These are phyloP conservation scores for Mormyrus lacerda DNA, from an alignment of 2,113 vertebrate species.

Conservation along the genomic window DNA sequence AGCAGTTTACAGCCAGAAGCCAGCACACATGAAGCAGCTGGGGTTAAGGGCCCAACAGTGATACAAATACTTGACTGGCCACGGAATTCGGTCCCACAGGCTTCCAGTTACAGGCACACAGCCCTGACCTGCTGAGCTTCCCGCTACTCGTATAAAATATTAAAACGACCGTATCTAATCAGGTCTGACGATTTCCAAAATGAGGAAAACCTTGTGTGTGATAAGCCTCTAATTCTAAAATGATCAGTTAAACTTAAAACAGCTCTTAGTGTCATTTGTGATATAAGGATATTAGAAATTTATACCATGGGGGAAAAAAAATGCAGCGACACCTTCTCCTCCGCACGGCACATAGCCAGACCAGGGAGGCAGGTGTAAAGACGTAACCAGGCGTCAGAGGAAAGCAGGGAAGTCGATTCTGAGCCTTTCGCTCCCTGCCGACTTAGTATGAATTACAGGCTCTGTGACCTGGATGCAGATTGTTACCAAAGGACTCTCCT, in stretches of 20 bases:
- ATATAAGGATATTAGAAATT: not conserved
- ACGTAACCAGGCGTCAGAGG: not conserved
- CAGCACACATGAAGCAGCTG: not conserved
- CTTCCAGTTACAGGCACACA: not conserved
- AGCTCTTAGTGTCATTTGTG: not conserved
- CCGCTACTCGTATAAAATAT: not conserved
- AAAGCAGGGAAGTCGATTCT: not conserved
- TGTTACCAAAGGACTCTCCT: constrained; percentile 62
- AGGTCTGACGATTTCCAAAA: not conserved
- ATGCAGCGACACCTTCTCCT: too few species aligned
- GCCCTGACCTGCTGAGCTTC: not conserved
- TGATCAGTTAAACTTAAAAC: not conserved
- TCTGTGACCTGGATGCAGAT: constrained; percentile 53
- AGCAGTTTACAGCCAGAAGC: not conserved
- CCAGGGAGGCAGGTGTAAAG: not conserved
- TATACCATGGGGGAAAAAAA: not conserved
- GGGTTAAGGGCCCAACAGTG: not conserved
- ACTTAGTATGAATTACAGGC: constrained; percentile 67
- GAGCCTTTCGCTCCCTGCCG: constrained; percentile 35
- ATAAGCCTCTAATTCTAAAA: not conserved
- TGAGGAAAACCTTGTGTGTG: not conserved
- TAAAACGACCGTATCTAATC: not conserved
- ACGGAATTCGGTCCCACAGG: not conserved
- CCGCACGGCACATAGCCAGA: not conserved
- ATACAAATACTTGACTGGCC: not conserved